Base-by-base conservation (phyloP, 2,113 vertebrate genomes). In the Forbesichthys agassizii region DNA sequence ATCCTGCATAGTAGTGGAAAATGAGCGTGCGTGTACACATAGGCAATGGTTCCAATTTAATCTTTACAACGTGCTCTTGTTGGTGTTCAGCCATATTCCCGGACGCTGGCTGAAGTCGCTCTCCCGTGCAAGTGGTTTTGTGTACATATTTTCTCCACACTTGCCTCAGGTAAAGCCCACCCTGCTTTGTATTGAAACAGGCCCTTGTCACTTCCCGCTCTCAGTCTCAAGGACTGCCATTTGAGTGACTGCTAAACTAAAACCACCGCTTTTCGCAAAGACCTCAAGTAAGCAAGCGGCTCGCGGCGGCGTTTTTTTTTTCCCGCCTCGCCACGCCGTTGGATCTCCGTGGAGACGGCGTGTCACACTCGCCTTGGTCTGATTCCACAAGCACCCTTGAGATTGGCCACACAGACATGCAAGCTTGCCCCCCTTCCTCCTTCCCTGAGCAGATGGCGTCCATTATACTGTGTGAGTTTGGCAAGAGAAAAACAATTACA, bases 371-470 rank as follows among this genome's bases (percentile, higher is more conserved):
- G 73, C 86, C 79, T 78, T 73, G 12, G 71, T 84, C 82, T 82
- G 83, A 86, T 90, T 81, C 81, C 66, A 74, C 66, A 66, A 84
- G 84, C 71, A 80, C 77, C 81, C 83, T 84, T 79, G 82, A 89
- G 84, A 88, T 68, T 70, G 78, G 56, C 64, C 75, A 33, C 67
- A 71, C 47, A 65, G 78, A 77, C 86, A 82, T 86, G 79, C 75
- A 61, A 56, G 73, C 57, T 68, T 62, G 46, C 78, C 70, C 79
- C 16, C 57, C 27, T 3, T 3, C 27, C 27, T 3, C 27, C 27
- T 27, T 27, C 27, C 27, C 27, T 27, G 69, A 58, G 81, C 69
- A 75, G 67, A 75, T 74, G 77, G 75, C 66, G 48, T 81, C 80
- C 74, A 73, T 86, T 85, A 80, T 81, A 73, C 61, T 68, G 61